These are phyloP conservation scores for Elephantulus edwardii DNA, from an alignment of 2,113 vertebrate species.

Conservation along the genomic window DNA sequence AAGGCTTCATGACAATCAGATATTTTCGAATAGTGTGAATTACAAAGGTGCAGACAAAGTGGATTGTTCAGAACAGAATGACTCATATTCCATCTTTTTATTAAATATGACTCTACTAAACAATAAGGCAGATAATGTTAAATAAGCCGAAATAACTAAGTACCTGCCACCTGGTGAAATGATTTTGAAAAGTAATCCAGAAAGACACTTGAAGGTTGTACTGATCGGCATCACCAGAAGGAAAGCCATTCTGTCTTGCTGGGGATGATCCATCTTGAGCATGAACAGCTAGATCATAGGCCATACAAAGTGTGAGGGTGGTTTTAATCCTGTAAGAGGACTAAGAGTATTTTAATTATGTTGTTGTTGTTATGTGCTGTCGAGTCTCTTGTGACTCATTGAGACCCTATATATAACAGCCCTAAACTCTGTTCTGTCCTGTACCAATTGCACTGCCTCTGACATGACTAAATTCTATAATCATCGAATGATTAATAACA, in stretches of 20 bases:
- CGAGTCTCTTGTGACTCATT: no score
- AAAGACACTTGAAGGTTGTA: neutral
- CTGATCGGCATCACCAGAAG: neutral
- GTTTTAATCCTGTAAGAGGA: neutral
- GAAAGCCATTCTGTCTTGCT: slow-evolving; percentile 11
- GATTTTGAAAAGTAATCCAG: slow-evolving; percentile 7
- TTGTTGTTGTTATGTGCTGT: neutral
- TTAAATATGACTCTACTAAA: slow-evolving; percentile 19
- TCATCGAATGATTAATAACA: neutral
- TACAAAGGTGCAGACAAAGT: neutral
- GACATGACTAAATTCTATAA: no score
- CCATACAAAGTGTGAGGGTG: neutral
- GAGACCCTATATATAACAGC: no score
- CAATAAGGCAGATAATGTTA: slow-evolving; percentile 4
- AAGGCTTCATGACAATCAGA: neutral
- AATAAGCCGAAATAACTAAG: slow-evolving; percentile 28
- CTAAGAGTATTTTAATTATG: neutral
- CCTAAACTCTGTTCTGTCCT: no score
- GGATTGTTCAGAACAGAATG: neutral
- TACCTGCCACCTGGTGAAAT: neutral
- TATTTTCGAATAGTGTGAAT: neutral
- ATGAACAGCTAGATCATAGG: neutral
- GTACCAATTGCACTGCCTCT: no score
- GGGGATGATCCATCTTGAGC: neutral
- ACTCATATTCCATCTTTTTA: neutral